Conservation (phyloP, 1,140 invertebrate genomes). For the Anastrepha ludens region DNA sequence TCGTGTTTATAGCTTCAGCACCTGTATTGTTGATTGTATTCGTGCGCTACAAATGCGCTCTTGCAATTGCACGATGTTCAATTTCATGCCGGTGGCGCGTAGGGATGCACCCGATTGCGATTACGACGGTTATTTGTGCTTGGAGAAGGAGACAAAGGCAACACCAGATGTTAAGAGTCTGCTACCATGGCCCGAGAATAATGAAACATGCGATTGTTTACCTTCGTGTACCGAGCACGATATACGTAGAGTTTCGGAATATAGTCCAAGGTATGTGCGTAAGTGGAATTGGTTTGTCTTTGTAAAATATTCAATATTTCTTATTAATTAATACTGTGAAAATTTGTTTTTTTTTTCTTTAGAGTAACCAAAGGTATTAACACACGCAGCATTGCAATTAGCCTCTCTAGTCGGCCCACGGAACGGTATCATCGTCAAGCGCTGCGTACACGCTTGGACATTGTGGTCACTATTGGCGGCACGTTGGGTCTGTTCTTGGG, state of each 20-base stretch:
- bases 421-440: conserved; percentile 76
- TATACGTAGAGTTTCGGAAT: conserved; percentile 67
- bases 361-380: conserved; percentile 18
- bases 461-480: conserved; percentile 75
- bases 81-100: conserved; percentile 60
- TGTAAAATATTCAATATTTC: not conserved
- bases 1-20: conserved; percentile 76
- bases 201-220: conserved; percentile 71
- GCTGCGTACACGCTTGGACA: conserved; percentile 72
- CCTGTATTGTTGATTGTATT: conserved; percentile 76
- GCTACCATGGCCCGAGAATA: conserved; percentile 56
- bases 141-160: conserved; percentile 63
- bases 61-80: conserved; percentile 75
- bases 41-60: conserved; percentile 71
- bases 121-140: conserved; percentile 60
- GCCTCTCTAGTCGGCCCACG: conserved; percentile 62
- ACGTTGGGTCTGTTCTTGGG: conserved; percentile 75
- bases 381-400: not conserved
- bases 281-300: not conserved
- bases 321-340: too few species aligned
- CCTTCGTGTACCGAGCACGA: conserved; percentile 77
- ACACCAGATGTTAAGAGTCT: conserved; percentile 63
- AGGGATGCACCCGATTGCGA: conserved; percentile 63
- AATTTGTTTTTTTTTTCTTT: not conserved
- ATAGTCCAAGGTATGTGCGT: conserved; percentile 58